phyloP scores from a whole-genome alignment of 2,797 vertebrate species.

The Phrynocephalus guinanensis region DNA sequence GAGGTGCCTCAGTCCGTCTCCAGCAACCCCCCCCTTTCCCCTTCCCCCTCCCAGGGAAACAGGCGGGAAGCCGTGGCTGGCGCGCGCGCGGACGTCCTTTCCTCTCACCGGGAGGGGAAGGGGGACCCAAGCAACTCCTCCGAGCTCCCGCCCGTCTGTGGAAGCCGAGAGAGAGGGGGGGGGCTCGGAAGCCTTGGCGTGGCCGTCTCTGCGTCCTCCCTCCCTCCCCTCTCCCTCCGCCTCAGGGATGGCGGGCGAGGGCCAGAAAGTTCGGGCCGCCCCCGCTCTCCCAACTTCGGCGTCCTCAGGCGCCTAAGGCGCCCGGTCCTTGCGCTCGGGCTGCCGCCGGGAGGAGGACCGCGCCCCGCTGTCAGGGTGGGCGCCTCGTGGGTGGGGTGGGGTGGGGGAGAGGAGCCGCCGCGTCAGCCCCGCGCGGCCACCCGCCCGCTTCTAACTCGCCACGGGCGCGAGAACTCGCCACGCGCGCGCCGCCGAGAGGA shows the following conservation, averaged over 20 bases:
- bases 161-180: neutral
- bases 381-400: no score
- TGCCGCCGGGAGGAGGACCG: no score
- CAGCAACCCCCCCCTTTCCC: neutral
- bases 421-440: no score
- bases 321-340: no score
- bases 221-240: no score
- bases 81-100: neutral
- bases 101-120: neutral
- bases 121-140: neutral
- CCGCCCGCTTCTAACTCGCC: no score
- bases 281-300: neutral
- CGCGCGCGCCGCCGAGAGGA: neutral
- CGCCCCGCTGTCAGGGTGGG: no score
- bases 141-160: neutral
- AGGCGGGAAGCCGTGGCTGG: neutral
- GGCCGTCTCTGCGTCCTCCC: neutral
- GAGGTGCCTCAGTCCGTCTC: neutral
- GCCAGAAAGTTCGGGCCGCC: neutral
- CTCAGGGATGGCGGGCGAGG: neutral
- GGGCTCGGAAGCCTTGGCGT: accelerated
- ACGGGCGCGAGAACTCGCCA: neutral
- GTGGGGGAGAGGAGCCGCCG: no score
- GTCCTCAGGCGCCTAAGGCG: no score
- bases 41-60: neutral